These are phyloP conservation scores for Myodes glareolus DNA, from an alignment of 2,113 vertebrate genomes.

Conservation along the genomic window DNA sequence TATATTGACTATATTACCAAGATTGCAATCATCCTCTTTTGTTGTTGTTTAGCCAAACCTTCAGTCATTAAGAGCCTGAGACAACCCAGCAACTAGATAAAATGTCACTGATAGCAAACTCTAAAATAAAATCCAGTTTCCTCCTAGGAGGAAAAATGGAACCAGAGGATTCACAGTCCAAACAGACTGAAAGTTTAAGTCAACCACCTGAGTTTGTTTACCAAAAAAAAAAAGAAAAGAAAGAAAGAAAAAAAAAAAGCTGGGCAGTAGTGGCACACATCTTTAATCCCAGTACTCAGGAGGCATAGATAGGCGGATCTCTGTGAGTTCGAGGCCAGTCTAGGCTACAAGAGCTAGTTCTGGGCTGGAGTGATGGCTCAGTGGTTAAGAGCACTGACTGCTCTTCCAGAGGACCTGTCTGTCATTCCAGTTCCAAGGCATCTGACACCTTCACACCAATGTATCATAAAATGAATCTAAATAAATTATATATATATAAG, in stretches of 20 bases:
- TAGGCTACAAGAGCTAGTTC: too few species aligned
- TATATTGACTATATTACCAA: not conserved
- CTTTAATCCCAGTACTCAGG: not conserved
- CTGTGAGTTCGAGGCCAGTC: not conserved
- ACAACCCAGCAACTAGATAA: not conserved
- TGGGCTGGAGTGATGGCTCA: too few species aligned
- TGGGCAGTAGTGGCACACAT: not conserved
- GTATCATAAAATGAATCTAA: too few species aligned
- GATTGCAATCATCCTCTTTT: not conserved
- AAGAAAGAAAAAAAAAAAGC: too few species aligned
- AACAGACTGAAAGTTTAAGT: not conserved
- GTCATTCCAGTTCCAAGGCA: too few species aligned
- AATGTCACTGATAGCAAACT: not conserved
- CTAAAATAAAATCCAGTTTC: not conserved
- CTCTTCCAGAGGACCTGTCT: too few species aligned
- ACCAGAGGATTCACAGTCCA: not conserved
- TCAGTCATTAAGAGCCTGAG: not conserved
- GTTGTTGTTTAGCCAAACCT: not conserved
- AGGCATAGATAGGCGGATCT: not conserved
- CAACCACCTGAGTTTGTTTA: not conserved
- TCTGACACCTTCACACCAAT: too few species aligned
- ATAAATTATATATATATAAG: too few species aligned
- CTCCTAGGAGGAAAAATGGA: not conserved
- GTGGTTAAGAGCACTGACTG: too few species aligned
- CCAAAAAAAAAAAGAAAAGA: too few species aligned